Evolutionary conservation across 2,113 vertebrate species (phyloP).

Genomic region (Ariopsis seemanni): DNA sequence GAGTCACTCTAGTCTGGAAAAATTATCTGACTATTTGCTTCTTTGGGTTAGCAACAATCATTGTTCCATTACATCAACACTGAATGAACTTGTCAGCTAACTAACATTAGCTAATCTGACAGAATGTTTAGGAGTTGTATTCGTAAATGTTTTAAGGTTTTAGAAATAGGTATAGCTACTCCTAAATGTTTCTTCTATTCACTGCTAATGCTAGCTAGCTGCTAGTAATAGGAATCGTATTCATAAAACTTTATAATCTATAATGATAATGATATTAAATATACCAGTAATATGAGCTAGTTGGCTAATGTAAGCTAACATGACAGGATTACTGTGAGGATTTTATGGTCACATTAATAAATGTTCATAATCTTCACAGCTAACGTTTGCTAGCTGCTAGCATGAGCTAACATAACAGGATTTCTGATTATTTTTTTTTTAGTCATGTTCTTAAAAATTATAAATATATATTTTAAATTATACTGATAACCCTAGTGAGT

Average conservation of each 20-base stretch:
- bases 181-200: background rate
- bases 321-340: background rate
- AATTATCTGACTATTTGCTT: conserved; percentile 32
- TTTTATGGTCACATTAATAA: background rate
- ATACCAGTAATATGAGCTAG: background rate
- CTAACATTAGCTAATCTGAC: background rate
- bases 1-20: conserved; percentile 22
- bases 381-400: background rate
- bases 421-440: no score
- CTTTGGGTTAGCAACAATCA: background rate
- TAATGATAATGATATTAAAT: background rate
- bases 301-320: background rate
- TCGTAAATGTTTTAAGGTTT: background rate
- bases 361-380: background rate
- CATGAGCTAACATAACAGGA: background rate
- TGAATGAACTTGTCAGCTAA: background rate
- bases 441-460: background rate
- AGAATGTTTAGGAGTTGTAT: background rate
- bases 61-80: background rate
- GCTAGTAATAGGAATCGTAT: background rate
- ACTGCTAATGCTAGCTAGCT: background rate
- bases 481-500: background rate
- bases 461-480: background rate
- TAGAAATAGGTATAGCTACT: background rate
- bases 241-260: background rate